A percentile compares a stretch with the other conserved stretches of the same genome.
Evolutionary conservation across 2,113 vertebrate genomes (phyloP).

Genomic region (Hoplias malabaricus): DNA sequence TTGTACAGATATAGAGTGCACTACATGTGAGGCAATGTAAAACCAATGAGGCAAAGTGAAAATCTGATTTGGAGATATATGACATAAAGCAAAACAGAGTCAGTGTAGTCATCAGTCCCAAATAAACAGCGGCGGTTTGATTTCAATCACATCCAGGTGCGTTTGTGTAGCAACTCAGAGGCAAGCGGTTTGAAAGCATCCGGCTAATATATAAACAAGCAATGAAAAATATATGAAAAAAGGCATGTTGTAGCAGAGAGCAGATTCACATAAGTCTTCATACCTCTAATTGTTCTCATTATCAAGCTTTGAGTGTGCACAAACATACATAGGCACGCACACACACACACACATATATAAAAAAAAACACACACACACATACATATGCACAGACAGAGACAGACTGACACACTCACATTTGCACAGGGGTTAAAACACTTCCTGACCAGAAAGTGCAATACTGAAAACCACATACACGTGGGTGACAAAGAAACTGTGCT

Average conservation of each 20-base stretch:
- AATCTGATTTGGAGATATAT: background rate
- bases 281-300: background rate
- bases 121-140: background rate
- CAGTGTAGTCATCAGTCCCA: background rate
- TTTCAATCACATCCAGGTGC: slow-evolving; percentile 8
- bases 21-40: background rate
- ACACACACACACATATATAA: background rate
- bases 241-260: background rate
- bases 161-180: background rate
- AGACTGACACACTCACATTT: background rate
- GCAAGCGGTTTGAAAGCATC: background rate
- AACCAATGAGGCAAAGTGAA: background rate
- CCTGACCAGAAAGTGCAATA: slow-evolving; percentile 59
- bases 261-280: slow-evolving; percentile 2
- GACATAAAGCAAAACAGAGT: background rate
- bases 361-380: background rate
- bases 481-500: slow-evolving; percentile 51
- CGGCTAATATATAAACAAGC: background rate
- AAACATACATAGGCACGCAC: background rate
- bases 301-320: background rate
- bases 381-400: background rate
- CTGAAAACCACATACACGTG: slow-evolving; percentile 51
- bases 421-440: slow-evolving; percentile 58
- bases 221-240: background rate
- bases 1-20: background rate